Conservation (phyloP, 2,888 invertebrate species). For the Macrostomum cliftonense region DNA sequence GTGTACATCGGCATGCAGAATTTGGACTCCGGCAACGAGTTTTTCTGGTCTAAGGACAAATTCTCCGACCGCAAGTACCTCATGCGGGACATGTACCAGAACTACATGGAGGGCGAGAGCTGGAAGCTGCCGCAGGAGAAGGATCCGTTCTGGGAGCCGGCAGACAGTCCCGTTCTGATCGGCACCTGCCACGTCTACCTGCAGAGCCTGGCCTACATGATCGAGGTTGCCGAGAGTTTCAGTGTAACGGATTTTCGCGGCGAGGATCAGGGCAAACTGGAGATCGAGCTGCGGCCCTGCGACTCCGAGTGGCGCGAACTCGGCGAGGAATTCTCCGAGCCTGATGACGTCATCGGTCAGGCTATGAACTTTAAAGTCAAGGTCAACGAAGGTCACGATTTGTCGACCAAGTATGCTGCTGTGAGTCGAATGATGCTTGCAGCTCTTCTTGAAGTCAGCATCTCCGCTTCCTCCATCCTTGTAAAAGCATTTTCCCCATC, state of each 20-base stretch:
- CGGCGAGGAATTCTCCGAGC: no score
- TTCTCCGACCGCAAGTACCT: conserved; percentile 32
- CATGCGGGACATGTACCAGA: conserved; percentile 35
- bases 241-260: conserved; percentile 22
- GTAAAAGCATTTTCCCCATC: conserved; percentile 1
- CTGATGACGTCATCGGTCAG: no score
- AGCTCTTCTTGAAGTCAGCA: no score
- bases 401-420: no score
- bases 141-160: conserved; percentile 20
- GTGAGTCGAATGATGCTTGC: not conserved
- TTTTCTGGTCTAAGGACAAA: conserved; percentile 27
- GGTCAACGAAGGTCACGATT: no score
- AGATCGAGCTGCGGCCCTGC: conserved; percentile 19
- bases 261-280: conserved; percentile 19
- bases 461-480: no score
- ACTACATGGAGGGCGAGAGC: conserved; percentile 24
- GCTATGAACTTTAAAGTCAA: no score
- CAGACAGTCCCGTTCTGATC: conserved; percentile 13
- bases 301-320: conserved; percentile 5
- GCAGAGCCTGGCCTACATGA: conserved; percentile 19
- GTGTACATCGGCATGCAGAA: conserved; percentile 28
- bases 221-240: conserved; percentile 21
- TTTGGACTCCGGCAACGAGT: conserved; percentile 21
- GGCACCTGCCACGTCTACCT: conserved; percentile 20
- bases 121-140: conserved; percentile 24